Evolutionary conservation across 2,888 invertebrate species (phyloP).

Genomic region (Lucinisca nassula): DNA sequence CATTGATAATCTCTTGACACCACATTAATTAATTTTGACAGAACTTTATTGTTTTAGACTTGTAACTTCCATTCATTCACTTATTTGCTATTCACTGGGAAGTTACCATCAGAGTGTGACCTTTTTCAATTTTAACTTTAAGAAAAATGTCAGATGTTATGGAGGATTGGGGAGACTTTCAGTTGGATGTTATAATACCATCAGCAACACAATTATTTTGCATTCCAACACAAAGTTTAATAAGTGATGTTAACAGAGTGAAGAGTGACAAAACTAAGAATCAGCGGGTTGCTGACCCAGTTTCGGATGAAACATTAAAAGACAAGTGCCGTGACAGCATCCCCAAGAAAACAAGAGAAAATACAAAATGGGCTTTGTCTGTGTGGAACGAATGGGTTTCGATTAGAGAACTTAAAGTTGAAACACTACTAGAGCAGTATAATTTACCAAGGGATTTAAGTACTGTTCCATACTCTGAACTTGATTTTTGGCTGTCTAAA

Average conservation of each 20-base stretch:
- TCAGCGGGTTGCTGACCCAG: neutral
- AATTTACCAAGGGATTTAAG: neutral
- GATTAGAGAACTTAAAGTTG: neutral
- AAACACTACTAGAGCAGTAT: neutral
- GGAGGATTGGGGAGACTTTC: too few relatives aligned
- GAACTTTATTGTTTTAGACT: too few relatives aligned
- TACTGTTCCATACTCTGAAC: neutral
- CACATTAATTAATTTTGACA: too few relatives aligned
- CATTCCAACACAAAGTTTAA: neutral
- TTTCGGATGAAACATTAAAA: neutral
- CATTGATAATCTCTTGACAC: too few relatives aligned
- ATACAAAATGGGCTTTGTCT: neutral
- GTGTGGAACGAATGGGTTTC: neutral
- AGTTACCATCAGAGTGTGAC: too few relatives aligned
- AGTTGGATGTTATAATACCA: neutral
- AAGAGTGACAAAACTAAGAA: neutral
- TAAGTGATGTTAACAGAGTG: neutral
- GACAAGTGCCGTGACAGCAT: neutral
- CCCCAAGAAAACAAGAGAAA: neutral
- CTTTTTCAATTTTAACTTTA: too few relatives aligned
- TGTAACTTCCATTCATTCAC: too few relatives aligned
- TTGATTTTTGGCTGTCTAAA: constrained; percentile 1
- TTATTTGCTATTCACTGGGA: too few relatives aligned
- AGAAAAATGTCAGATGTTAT: too few relatives aligned
- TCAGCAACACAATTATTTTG: neutral